phyloP scores from a whole-genome alignment of 2,888 invertebrate genomes.

The Leistus spinibarbis region DNA sequence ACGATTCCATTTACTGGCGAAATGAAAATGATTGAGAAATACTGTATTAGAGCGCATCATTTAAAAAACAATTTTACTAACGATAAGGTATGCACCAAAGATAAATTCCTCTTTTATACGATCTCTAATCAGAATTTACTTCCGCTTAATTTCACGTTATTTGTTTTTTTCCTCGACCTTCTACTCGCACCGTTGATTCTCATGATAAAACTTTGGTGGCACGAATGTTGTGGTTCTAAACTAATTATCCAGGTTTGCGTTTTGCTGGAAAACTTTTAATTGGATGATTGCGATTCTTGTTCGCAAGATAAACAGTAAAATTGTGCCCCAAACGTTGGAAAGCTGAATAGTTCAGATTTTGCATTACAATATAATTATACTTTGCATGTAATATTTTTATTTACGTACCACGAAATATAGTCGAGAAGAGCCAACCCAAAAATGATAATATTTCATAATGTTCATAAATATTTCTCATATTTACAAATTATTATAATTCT shows the following conservation, averaged over 20 bases:
- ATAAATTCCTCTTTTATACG: not conserved
- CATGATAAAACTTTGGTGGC: conserved; percentile 9
- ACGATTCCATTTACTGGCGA: no score
- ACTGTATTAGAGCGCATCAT: not conserved
- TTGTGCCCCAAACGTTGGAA: conserved; percentile 8
- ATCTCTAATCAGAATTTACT: conserved; percentile 10
- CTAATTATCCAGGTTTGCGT: conserved; percentile 36
- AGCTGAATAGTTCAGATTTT: not conserved
- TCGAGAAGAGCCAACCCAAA: not conserved
- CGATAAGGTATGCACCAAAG: not conserved
- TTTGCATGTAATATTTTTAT: not conserved
- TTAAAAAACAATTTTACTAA: not conserved
- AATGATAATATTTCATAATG: no score
- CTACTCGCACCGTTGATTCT: not conserved
- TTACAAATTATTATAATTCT: no score
- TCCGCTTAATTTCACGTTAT: conserved; percentile 37
- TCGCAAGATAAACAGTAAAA: conserved; percentile 33
- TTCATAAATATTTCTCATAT: no score
- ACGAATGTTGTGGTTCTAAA: conserved; percentile 22
- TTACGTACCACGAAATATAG: not conserved
- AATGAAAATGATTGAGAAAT: not conserved
- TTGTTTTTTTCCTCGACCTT: conserved; percentile 22
- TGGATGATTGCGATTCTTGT: conserved; percentile 38
- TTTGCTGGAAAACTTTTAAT: conserved; percentile 34
- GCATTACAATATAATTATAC: not conserved